Conservation (phyloP, 2,797 vertebrate species). For the Cuculus canorus region DNA sequence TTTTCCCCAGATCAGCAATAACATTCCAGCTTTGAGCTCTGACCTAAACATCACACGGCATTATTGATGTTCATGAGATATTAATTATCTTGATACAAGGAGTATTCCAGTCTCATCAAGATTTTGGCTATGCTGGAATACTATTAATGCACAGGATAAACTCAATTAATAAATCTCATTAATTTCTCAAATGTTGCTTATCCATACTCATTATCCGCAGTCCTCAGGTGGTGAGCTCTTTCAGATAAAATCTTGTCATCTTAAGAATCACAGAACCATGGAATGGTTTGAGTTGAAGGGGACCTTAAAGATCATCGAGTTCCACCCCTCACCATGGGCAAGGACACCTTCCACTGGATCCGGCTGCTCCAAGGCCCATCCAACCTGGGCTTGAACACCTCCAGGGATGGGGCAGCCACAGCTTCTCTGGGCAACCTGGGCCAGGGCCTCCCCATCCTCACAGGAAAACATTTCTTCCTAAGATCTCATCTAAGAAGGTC, state of each 20-base stretch:
- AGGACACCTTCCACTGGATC: too few relatives aligned
- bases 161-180: constrained; percentile 19
- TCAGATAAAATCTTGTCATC: background rate
- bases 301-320: too few relatives aligned
- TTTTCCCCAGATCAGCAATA: background rate
- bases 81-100: background rate
- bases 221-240: background rate
- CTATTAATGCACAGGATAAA: background rate
- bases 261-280: background rate
- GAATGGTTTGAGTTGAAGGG: too few relatives aligned
- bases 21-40: background rate
- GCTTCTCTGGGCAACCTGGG: too few relatives aligned
- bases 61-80: background rate
- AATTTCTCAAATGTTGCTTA: constrained; percentile 20
- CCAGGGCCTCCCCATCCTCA: too few relatives aligned
- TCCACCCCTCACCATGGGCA: too few relatives aligned
- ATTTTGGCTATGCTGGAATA: background rate
- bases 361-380: too few relatives aligned
- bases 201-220: background rate
- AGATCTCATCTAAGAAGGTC: too few relatives aligned
- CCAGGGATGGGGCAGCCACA: too few relatives aligned
- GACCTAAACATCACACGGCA: background rate
- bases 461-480: too few relatives aligned
- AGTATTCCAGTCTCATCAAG: background rate
- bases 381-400: too few relatives aligned